Base-by-base conservation (phyloP, 2,888 invertebrate species). In the Lysandra bellargus region DNA sequence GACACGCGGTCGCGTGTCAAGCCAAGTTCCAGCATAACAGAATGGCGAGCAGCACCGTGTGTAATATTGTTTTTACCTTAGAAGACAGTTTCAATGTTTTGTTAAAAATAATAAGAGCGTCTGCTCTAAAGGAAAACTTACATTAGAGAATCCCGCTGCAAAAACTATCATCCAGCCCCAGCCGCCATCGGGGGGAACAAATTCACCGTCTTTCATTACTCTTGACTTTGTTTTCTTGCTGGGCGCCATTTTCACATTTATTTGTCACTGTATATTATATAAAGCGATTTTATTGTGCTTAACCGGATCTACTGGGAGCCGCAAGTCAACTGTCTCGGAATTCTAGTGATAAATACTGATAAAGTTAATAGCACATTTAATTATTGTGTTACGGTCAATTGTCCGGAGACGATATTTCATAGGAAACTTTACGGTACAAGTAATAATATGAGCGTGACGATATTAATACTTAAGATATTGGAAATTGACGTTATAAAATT, bases 81-180 rank as follows among this genome's bases (percentile, higher is more conserved):
- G 23, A 23, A 23, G 0, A 23, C 23, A 23, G 23, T 23, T 23
- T 23, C 23, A 23, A 23, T 23, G 0, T 23, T 23, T 23, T 23
- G 23, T 23, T 23, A 23, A 23, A 23, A 23, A 23, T 23, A 23
- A 23, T 23, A 23, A 23, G 23, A 23, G 23, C 23, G 23, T 23
- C 23, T 23, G 23, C 23, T 23, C 23, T 23, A 6, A 49, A 49
- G 2, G 2, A 12, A 49, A 64, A 95, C 96, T 95, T 91, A 97
- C 97, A 87, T 97, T 97, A 79, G 96, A 96, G 84, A 96, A 91
- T 83, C 97, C 97, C 78, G 96, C 96, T 4, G 97, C 97, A 6
- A 97, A 85, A 53, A 97, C 95, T 33, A 97, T 95, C 87, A 97
- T 92, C 97, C 97, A 97, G 0, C 96, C 96, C 97, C 97, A 97